These are phyloP conservation scores for Xestobium rufovillosum DNA, from an alignment of 2,888 invertebrate genomes.

Conservation along the genomic window DNA sequence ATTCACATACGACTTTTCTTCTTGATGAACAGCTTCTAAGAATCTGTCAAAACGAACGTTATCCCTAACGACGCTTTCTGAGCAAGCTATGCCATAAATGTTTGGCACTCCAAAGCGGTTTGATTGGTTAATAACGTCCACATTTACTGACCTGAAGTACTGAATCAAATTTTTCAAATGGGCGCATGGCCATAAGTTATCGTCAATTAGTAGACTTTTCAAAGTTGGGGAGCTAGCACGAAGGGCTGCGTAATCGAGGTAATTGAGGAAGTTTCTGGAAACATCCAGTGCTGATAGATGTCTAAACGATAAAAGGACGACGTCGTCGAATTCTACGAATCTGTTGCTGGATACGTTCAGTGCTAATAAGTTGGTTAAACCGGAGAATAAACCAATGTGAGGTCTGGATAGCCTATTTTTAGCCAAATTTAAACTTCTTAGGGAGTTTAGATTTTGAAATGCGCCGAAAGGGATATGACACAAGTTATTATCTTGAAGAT, in stretches of 20 bases:
- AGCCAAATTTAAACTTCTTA: constrained; percentile 33
- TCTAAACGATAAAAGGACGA: constrained; percentile 29
- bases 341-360: constrained; percentile 34
- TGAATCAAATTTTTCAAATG: constrained; percentile 30
- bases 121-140: constrained; percentile 25
- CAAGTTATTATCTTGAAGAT: constrained; percentile 32
- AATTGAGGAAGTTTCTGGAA: constrained; percentile 33
- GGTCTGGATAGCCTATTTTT: constrained; percentile 33
- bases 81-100: constrained; percentile 37
- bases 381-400: constrained; percentile 33
- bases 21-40: constrained; percentile 25
- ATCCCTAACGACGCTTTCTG: constrained; percentile 24
- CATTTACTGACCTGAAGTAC: constrained; percentile 30
- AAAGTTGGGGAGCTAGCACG: constrained; percentile 31
- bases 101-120: constrained; percentile 34
- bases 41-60: constrained; percentile 28
- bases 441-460: constrained; percentile 28
- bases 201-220: constrained; percentile 31
- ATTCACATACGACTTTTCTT: constrained; percentile 16
- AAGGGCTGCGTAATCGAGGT: constrained; percentile 32
- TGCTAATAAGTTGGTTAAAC: constrained; percentile 28
- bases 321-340: constrained; percentile 30
- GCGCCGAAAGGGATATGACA: constrained; percentile 35
- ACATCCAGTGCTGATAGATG: constrained; percentile 33
- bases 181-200: constrained; percentile 35